Conservation (phyloP, 2,797 vertebrate genomes). For the Sebastolobus altivelis region DNA sequence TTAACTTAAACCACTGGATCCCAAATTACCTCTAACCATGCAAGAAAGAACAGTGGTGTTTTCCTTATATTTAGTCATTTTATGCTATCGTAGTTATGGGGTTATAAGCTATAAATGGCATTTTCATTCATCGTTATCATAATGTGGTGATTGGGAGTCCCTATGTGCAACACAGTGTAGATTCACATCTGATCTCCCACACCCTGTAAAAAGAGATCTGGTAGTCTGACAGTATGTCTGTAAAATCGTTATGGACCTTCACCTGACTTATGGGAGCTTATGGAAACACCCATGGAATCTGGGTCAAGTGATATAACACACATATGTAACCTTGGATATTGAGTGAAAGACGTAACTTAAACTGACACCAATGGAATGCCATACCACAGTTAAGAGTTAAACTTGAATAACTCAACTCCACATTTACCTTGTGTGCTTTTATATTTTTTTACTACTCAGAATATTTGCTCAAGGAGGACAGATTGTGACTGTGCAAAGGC, state of each 20-base stretch:
- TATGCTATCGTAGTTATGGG: not conserved
- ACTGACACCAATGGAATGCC: not conserved
- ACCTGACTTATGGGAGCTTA: not conserved
- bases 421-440: not conserved
- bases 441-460: not conserved
- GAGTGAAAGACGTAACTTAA: not conserved
- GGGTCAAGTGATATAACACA: conserved; percentile 44
- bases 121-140: not conserved
- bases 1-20: not conserved
- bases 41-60: not conserved
- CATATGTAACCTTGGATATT: not conserved
- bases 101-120: not conserved
- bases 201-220: not conserved
- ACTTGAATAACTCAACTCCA: not conserved
- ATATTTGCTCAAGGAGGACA: not conserved
- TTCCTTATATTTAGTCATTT: not conserved
- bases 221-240: not conserved
- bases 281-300: conserved; percentile 19
- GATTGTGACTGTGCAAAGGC: not conserved
- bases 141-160: not conserved
- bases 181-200: not conserved
- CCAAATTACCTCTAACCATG: not conserved
- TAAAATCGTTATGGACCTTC: not conserved
- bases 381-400: not conserved
- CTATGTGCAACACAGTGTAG: not conserved